These are phyloP conservation scores for Eumeta japonica DNA, from an alignment of 1,140 invertebrate genomes.

Conservation along the genomic window DNA sequence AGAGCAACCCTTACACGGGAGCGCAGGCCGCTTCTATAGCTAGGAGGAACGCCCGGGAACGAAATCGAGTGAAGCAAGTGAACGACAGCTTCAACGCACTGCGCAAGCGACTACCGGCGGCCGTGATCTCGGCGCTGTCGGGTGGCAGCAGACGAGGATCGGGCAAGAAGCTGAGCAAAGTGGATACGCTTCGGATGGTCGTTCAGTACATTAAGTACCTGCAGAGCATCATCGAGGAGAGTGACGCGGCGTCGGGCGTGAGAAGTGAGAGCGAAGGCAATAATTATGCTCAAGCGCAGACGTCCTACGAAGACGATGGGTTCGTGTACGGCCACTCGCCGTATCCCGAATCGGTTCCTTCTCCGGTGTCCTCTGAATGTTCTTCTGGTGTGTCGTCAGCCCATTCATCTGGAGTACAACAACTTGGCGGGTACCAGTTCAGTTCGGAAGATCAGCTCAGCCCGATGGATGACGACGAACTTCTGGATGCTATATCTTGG, in stretches of 20 bases:
- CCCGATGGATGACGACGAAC: slow-evolving; percentile 70
- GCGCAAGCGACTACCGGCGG: slow-evolving; percentile 78
- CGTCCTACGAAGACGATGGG: slow-evolving; percentile 36
- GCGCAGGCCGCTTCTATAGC: slow-evolving; percentile 77
- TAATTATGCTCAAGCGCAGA: slow-evolving; percentile 15
- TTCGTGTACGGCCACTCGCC: slow-evolving; percentile 46
- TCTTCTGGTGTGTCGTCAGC: slow-evolving; percentile 55
- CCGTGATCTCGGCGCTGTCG: slow-evolving; percentile 70
- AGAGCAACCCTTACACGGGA: slow-evolving; percentile 56
- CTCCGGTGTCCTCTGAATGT: slow-evolving; percentile 72
- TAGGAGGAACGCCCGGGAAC: slow-evolving; percentile 82
- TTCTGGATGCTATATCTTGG: slow-evolving; percentile 77
- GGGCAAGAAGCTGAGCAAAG: slow-evolving; percentile 90
- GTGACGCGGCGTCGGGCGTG: slow-evolving; percentile 32
- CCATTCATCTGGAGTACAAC: slow-evolving; percentile 43
- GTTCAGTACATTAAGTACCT: slow-evolving; percentile 92
- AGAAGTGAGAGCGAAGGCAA: not conserved
- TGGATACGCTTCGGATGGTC: slow-evolving; percentile 89
- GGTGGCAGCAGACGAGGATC: slow-evolving; percentile 66
- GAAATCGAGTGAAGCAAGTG: slow-evolving; percentile 89
- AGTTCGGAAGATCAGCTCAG: slow-evolving; percentile 59
- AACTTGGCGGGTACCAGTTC: slow-evolving; percentile 24
- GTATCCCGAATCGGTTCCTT: slow-evolving; percentile 65
- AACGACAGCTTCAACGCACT: slow-evolving; percentile 90
- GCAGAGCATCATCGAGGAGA: slow-evolving; percentile 77